phyloP scores from a whole-genome alignment of 2,113 vertebrate species.

The Nothoprocta pentlandii region DNA sequence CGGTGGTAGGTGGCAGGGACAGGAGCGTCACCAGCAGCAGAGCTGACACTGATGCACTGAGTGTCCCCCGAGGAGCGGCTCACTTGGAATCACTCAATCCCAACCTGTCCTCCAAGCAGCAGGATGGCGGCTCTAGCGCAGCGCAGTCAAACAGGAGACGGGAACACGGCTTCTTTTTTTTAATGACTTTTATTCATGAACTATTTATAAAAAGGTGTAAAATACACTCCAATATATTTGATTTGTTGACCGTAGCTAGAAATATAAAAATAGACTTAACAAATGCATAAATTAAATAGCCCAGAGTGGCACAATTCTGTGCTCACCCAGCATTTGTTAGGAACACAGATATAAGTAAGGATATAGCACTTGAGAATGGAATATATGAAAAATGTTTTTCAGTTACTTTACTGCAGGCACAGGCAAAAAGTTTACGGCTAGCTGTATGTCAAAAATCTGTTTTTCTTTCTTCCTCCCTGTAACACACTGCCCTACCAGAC shows the following conservation, averaged over 20 bases:
- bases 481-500: slow-evolving; percentile 31
- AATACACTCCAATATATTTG: slow-evolving; percentile 58
- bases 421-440: slow-evolving; percentile 23
- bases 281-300: slow-evolving; percentile 75
- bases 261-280: slow-evolving; percentile 77
- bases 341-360: slow-evolving; percentile 32
- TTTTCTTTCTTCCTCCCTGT: not conserved
- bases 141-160: slow-evolving; percentile 22
- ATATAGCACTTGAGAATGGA: slow-evolving; percentile 24
- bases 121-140: slow-evolving; percentile 40
- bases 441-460: slow-evolving; percentile 9
- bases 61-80: slow-evolving; percentile 22
- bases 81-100: slow-evolving; percentile 53
- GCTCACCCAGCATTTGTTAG: slow-evolving; percentile 54
- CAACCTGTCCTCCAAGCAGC: slow-evolving; percentile 49
- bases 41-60: not conserved
- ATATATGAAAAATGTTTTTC: slow-evolving; percentile 45
- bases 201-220: slow-evolving; percentile 52
- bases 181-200: slow-evolving; percentile 76
- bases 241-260: slow-evolving; percentile 57
- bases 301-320: slow-evolving; percentile 45
- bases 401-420: slow-evolving; percentile 25
- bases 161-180: not conserved
- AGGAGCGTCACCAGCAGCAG: accelerated
- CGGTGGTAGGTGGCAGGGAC: not conserved